A percentile compares a stretch with the other conserved stretches of the same genome.
These are phyloP conservation scores for Edolisoma coerulescens DNA, from an alignment of 2,113 vertebrate genomes.

Conservation along the genomic window DNA sequence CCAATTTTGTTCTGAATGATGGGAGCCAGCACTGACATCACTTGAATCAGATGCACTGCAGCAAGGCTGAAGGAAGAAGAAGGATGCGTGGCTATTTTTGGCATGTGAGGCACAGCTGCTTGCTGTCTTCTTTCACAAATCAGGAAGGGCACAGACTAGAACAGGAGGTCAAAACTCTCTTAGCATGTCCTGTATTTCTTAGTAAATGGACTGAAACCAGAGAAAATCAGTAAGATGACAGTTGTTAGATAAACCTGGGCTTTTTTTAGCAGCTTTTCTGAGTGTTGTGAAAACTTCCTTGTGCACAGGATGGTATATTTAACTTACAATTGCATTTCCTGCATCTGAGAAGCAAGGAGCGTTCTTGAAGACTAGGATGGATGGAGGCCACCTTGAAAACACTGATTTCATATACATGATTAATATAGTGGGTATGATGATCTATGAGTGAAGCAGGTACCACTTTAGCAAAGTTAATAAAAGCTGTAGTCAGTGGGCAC, in stretches of 20 bases:
- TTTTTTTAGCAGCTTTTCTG: neutral
- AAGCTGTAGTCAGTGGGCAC: neutral
- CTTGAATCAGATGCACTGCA: neutral
- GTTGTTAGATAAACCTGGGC: neutral
- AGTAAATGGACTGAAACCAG: neutral
- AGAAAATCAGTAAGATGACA: neutral
- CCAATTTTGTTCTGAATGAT: neutral
- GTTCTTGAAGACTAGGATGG: neutral
- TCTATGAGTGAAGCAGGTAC: neutral
- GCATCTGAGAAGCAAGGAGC: neutral
- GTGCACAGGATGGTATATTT: neutral
- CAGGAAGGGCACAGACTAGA: conserved; percentile 17
- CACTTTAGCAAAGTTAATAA: neutral
- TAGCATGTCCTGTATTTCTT: neutral
- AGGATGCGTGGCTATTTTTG: neutral
- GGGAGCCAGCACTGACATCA: neutral
- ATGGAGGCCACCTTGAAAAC: neutral
- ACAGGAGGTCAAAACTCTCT: conserved; percentile 8
- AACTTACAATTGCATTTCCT: neutral
- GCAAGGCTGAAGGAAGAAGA: neutral
- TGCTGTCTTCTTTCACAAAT: neutral
- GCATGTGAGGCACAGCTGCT: neutral
- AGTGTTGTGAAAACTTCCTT: neutral
- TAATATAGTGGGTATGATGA: neutral
- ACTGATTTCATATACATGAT: neutral